Evolutionary conservation across 2,797 vertebrate species (phyloP).

Genomic region (Liparis tanakae): DNA sequence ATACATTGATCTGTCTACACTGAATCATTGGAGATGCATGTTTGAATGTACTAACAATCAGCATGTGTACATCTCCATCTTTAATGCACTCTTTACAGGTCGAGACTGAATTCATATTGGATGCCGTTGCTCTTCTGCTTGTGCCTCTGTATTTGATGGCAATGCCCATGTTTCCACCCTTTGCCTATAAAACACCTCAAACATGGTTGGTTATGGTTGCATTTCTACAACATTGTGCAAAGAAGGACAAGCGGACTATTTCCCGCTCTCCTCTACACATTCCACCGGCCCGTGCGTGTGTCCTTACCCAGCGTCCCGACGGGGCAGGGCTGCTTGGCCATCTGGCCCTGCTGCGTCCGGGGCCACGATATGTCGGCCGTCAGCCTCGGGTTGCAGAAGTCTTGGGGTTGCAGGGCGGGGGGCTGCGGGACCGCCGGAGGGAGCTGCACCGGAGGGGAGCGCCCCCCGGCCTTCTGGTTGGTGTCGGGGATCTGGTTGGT

Average conservation of each 20-base stretch:
- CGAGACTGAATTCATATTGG: background rate
- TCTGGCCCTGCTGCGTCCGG: conserved; percentile 92
- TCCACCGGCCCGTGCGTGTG: background rate
- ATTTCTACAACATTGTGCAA: background rate
- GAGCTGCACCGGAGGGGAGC: conserved; percentile 63
- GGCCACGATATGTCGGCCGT: conserved; percentile 95
- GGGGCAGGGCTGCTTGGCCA: conserved; percentile 94
- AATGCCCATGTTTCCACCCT: background rate
- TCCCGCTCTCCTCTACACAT: too few species aligned
- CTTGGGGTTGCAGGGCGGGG: conserved; percentile 84
- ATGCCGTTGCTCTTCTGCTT: background rate
- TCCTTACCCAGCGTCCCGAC: conserved; percentile 79
- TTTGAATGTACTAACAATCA: background rate
- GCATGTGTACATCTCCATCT: background rate
- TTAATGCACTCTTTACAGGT: background rate
- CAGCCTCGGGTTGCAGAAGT: conserved; percentile 90
- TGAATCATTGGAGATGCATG: background rate
- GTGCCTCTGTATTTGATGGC: background rate
- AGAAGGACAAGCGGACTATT: background rate
- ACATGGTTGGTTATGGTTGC: background rate
- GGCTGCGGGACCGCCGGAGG: conserved; percentile 82
- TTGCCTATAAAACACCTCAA: background rate
- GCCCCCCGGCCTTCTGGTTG: conserved; percentile 66
- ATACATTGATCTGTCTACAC: background rate
- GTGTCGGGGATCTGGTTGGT: conserved; percentile 82